Conservation (phyloP, 2,888 invertebrate species). For the Cyclophora albipunctata region DNA sequence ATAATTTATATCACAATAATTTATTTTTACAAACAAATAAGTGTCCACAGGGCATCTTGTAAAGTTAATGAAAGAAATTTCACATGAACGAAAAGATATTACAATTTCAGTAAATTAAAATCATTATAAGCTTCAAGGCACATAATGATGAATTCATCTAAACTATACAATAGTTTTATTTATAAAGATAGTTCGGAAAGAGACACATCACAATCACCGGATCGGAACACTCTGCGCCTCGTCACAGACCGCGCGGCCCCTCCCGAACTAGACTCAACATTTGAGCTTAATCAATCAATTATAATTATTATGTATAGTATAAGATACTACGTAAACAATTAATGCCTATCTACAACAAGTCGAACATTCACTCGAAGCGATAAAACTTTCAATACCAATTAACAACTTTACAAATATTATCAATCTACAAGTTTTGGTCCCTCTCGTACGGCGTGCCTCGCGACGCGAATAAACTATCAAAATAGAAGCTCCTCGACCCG, state of each 20-base stretch:
- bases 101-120: slow-evolving; percentile 16
- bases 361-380: slow-evolving; percentile 59
- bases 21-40: slow-evolving; percentile 74
- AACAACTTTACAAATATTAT: slow-evolving; percentile 45
- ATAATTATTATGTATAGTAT: slow-evolving; percentile 17
- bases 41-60: slow-evolving; percentile 61
- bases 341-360: slow-evolving; percentile 56
- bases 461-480: slow-evolving; percentile 28
- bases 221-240: too few species aligned
- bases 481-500: slow-evolving; percentile 41
- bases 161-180: slow-evolving; percentile 23
- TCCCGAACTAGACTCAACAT: slow-evolving; percentile 26
- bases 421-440: slow-evolving; percentile 62
- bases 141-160: slow-evolving; percentile 22
- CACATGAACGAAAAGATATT: slow-evolving; percentile 16
- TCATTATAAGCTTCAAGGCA: slow-evolving; percentile 19
- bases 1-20: slow-evolving; percentile 72
- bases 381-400: slow-evolving; percentile 52
- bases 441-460: slow-evolving; percentile 37
- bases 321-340: slow-evolving; percentile 43
- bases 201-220: too few species aligned
- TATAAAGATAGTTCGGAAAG: slow-evolving; percentile 3
- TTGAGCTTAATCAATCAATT: slow-evolving; percentile 47
- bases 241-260: neutral
- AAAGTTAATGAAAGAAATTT: slow-evolving; percentile 38